A percentile compares a stretch with the other conserved stretches of the same genome.
These are phyloP conservation scores for Tridacna crocea DNA, from an alignment of 2,888 invertebrate species.

Conservation along the genomic window DNA sequence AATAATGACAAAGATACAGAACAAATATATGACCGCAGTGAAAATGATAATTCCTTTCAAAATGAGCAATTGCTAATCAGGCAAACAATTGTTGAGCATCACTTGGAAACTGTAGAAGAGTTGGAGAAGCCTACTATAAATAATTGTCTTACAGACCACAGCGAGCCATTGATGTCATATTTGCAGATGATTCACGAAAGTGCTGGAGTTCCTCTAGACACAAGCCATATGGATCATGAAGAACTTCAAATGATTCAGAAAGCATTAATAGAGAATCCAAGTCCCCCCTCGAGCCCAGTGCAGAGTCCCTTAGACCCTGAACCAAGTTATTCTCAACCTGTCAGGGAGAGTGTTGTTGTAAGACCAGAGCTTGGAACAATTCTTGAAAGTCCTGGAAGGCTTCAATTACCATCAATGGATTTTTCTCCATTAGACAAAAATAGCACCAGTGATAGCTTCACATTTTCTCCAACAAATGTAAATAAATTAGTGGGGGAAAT, in stretches of 20 bases:
- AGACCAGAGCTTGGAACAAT: conserved; percentile 9
- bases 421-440: conserved; percentile 45
- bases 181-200: conserved; percentile 25
- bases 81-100: conserved; percentile 11
- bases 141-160: neutral
- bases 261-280: conserved; percentile 56
- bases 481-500: neutral
- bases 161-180: neutral
- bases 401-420: conserved; percentile 54
- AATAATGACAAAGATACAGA: neutral
- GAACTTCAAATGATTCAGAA: conserved; percentile 60
- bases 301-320: neutral
- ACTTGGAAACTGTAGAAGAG: neutral
- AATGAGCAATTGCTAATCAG: conserved; percentile 13
- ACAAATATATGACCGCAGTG: neutral
- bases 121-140: neutral
- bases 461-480: conserved; percentile 1
- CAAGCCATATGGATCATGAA: conserved; percentile 54
- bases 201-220: conserved; percentile 30
- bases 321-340: neutral
- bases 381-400: conserved; percentile 18
- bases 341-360: neutral
- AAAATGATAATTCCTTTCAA: neutral
- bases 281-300: conserved; percentile 29
- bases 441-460: neutral